Conservation (phyloP, 1,140 invertebrate genomes). For the Nebria ingens region DNA sequence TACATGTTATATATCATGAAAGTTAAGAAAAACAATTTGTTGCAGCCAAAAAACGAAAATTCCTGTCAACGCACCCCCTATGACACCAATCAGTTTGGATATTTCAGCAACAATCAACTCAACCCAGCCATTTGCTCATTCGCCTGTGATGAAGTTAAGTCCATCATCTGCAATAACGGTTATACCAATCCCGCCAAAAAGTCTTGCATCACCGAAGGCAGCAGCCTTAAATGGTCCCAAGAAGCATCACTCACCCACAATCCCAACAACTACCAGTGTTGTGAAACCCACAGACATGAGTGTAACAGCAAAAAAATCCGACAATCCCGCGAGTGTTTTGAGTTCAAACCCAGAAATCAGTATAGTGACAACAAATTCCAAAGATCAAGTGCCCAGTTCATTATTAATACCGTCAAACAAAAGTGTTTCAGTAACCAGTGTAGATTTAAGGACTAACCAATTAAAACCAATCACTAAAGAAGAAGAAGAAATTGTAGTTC, state of each 20-base stretch:
- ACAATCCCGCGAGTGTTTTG: not conserved
- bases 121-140: not conserved
- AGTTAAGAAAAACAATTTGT: too few species aligned
- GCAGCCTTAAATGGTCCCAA: not conserved
- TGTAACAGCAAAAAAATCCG: not conserved
- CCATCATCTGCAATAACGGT: not conserved
- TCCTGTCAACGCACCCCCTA: not conserved
- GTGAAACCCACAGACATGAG: not conserved
- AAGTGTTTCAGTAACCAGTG: constrained; percentile 2
- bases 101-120: not conserved
- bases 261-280: not conserved
- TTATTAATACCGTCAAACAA: not conserved
- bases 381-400: not conserved
- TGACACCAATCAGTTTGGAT: not conserved
- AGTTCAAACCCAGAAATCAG: not conserved
- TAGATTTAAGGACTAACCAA: constrained; percentile 7
- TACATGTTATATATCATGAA: too few species aligned
- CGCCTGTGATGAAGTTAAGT: not conserved
- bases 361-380: not conserved
- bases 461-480: constrained; percentile 1
- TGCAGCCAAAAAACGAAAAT: not conserved
- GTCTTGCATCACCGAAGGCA: not conserved
- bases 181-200: not conserved
- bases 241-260: not conserved
- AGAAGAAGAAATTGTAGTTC: not conserved